Conservation (phyloP, 2,797 vertebrate genomes). For the Babyrousa celebensis region DNA sequence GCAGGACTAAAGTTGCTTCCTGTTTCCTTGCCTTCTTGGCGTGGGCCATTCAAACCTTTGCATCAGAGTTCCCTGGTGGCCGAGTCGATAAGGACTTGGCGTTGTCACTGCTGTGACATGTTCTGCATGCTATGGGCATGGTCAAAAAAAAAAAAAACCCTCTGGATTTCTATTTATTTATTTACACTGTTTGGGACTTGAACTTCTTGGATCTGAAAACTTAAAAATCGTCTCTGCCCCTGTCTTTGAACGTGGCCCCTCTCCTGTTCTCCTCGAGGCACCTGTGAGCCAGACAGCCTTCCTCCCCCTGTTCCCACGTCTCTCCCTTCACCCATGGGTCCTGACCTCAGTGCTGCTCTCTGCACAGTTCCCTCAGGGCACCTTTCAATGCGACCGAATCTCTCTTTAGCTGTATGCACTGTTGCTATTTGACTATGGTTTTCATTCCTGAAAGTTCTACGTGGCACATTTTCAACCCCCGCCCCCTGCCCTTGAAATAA, state of each 20-base stretch:
- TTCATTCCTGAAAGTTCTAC: slow-evolving; percentile 41
- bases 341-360: neutral
- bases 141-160: neutral
- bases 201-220: neutral
- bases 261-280: neutral
- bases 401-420: neutral
- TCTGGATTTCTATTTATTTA: slow-evolving; percentile 1
- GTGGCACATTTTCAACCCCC: neutral
- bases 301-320: neutral
- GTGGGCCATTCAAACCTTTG: too few relatives aligned
- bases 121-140: too few relatives aligned
- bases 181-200: neutral
- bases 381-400: neutral
- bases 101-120: too few relatives aligned
- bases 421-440: neutral
- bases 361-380: neutral
- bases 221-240: neutral
- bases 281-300: neutral
- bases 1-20: neutral
- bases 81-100: too few relatives aligned
- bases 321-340: neutral
- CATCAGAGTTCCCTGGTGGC: too few relatives aligned
- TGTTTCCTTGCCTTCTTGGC: neutral
- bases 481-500: neutral
- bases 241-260: neutral